Conservation (phyloP, 2,113 vertebrate genomes). For the Passer montanus region DNA sequence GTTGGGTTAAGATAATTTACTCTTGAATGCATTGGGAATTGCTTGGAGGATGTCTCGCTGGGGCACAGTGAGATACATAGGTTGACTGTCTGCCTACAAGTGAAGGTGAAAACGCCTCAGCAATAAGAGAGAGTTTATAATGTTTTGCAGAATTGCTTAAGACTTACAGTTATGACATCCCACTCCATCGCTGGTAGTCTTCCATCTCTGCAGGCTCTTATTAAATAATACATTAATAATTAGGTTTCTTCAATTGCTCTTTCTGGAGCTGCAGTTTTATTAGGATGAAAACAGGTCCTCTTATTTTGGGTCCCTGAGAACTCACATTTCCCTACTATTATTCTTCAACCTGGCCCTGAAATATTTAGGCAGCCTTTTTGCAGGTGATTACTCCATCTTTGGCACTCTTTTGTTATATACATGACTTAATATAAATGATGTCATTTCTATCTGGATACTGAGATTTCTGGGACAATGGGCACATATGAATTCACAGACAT, state of each 20-base stretch:
- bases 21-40: background rate
- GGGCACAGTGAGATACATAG: background rate
- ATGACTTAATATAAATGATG: background rate
- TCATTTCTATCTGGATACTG: background rate
- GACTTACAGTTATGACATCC: background rate
- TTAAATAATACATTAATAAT: background rate
- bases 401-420: background rate
- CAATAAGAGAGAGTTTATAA: background rate
- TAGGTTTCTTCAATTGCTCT: background rate
- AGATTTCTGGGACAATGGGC: background rate
- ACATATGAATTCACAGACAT: background rate
- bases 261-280: background rate
- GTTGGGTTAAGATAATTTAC: background rate
- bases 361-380: background rate
- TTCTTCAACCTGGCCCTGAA: background rate
- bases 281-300: background rate
- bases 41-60: background rate
- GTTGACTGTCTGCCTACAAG: background rate
- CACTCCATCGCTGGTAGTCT: background rate
- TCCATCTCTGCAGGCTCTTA: background rate
- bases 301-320: background rate
- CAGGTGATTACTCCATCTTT: background rate
- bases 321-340: background rate
- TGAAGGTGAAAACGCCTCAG: background rate
- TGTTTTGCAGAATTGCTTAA: background rate